Conservation (phyloP, 2,888 invertebrate species). For the Scaeva pyrastri region DNA sequence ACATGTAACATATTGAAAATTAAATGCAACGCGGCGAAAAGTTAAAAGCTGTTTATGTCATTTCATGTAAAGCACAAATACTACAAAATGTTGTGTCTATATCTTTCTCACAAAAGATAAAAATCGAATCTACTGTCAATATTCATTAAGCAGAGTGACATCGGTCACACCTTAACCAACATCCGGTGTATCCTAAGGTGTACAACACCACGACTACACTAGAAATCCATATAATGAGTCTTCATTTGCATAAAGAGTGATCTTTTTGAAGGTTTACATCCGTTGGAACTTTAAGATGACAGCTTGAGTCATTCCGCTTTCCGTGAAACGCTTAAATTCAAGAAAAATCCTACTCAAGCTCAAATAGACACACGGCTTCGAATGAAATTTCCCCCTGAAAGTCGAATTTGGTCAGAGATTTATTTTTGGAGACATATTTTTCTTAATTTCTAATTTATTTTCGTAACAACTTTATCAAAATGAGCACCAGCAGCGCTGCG, state of each 20-base stretch:
- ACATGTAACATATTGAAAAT: neutral
- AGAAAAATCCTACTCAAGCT: neutral
- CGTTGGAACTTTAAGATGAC: conserved; percentile 11
- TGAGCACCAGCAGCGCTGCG: neutral
- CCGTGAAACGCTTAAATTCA: neutral
- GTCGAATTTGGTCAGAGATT: conserved; percentile 7
- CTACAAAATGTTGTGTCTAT: neutral
- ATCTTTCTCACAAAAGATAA: conserved; percentile 44
- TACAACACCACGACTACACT: conserved; percentile 15
- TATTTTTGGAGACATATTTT: conserved; percentile 12
- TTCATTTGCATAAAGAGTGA: conserved; percentile 52
- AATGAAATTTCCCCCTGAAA: conserved; percentile 24
- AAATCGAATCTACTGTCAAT: conserved; percentile 60
- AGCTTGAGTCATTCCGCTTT: neutral
- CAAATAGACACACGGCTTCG: neutral
- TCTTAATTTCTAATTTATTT: conserved; percentile 5
- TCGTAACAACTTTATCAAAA: neutral
- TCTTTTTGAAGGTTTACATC: conserved; percentile 29
- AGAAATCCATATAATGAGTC: conserved; percentile 5
- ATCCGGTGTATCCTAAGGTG: conserved; percentile 55
- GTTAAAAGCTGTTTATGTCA: conserved; percentile 26
- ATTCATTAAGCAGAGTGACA: conserved; percentile 53
- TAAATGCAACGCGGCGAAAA: neutral
- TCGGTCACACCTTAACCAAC: conserved; percentile 69
- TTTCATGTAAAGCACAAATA: conserved; percentile 31